Evolutionary conservation across 2,797 vertebrate species (phyloP).

Genomic region (Delichon dasypus): DNA sequence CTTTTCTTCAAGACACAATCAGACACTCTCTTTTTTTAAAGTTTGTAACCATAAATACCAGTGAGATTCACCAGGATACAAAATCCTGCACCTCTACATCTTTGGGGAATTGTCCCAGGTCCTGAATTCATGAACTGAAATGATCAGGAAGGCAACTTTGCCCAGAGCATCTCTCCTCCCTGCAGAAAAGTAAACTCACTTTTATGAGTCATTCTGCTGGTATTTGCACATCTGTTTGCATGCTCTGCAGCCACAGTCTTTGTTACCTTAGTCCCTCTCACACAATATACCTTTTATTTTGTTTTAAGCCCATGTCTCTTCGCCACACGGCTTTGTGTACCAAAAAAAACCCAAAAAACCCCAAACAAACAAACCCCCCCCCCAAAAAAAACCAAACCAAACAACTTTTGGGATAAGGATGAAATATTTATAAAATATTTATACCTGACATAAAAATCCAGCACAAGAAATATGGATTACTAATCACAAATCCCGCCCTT

Average conservation of each 20-base stretch:
- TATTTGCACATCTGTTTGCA: not conserved
- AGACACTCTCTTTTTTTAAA: not conserved
- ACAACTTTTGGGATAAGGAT: not conserved
- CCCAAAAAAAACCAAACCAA: not conserved
- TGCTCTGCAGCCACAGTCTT: not conserved
- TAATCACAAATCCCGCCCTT: not conserved
- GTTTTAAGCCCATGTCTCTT: not conserved
- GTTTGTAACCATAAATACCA: not conserved
- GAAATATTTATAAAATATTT: not conserved
- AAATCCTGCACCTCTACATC: not conserved
- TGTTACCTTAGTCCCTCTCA: not conserved
- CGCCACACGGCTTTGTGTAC: not conserved
- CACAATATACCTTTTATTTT: not conserved
- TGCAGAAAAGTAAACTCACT: not conserved
- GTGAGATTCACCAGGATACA: not conserved
- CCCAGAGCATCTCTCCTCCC: not conserved
- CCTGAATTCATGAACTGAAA: slow-evolving; percentile 53
- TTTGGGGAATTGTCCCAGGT: slow-evolving; percentile 66
- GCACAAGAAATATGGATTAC: not conserved
- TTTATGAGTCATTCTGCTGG: not conserved
- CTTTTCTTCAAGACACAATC: not conserved
- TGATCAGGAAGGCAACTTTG: rapidly evolving
- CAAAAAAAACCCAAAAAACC: not conserved
- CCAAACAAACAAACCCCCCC: no score
- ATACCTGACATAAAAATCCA: not conserved